Conservation (phyloP, 2,888 invertebrate species). For the Hermodice carunculata region DNA sequence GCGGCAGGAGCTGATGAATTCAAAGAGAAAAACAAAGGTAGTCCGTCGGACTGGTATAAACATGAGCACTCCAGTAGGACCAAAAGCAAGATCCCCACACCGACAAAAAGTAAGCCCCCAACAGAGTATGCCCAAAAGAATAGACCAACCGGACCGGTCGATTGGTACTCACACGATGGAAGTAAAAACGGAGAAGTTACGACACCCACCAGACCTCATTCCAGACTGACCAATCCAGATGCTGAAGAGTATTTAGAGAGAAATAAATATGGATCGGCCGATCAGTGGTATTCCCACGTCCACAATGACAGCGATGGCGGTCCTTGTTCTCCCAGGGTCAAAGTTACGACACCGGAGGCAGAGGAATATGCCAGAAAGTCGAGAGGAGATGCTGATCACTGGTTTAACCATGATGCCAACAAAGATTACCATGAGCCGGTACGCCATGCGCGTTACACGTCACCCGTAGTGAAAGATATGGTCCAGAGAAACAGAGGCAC, state of each 20-base stretch:
- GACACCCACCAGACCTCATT: background rate
- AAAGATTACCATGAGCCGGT: slow-evolving; percentile 20
- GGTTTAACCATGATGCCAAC: slow-evolving; percentile 41
- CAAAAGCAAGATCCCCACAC: slow-evolving; percentile 1
- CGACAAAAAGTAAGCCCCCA: slow-evolving; percentile 2
- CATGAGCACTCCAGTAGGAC: slow-evolving; percentile 33
- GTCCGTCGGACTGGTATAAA: slow-evolving; percentile 39
- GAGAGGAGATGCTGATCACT: slow-evolving; percentile 28
- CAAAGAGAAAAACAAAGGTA: slow-evolving; percentile 19
- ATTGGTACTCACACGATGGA: slow-evolving; percentile 20
- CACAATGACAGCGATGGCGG: background rate
- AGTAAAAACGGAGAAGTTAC: background rate
- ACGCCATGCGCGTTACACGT: background rate
- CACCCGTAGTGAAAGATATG: slow-evolving; percentile 19
- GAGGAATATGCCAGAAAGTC: slow-evolving; percentile 30
- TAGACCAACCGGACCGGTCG: slow-evolving; percentile 21
- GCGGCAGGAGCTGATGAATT: background rate
- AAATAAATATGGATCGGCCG: slow-evolving; percentile 32
- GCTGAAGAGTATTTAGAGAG: slow-evolving; percentile 36
- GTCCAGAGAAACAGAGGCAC: slow-evolving; percentile 23
- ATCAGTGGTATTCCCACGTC: slow-evolving; percentile 39
- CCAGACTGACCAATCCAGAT: slow-evolving; percentile 21
- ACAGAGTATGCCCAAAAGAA: slow-evolving; percentile 3
- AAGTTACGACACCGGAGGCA: background rate
- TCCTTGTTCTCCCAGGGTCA: background rate